Evolutionary conservation across 2,797 vertebrate species (phyloP).

Genomic region (Leptoclinus maculatus): DNA sequence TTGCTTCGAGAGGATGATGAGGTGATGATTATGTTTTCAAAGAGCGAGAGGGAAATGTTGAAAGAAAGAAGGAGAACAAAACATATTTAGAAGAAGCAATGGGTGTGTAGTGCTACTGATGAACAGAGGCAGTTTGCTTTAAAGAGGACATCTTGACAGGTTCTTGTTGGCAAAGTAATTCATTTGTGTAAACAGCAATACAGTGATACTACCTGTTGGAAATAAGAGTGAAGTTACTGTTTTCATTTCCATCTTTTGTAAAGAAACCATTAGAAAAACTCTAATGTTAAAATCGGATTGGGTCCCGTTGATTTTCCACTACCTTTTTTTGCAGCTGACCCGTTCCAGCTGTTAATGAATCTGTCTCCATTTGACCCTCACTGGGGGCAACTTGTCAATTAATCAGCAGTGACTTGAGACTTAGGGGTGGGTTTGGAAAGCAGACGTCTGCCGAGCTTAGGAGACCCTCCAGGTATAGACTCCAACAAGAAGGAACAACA

Average conservation of each 20-base stretch:
- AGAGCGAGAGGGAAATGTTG: conserved; percentile 38
- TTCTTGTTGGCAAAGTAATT: conserved; percentile 18
- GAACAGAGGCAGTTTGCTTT: conserved; percentile 11
- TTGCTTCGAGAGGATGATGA: conserved; percentile 33
- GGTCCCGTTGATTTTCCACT: conserved; percentile 10
- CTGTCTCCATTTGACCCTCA: conserved; percentile 46
- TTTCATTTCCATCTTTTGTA: not conserved
- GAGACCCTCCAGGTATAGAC: not conserved
- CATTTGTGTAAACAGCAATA: conserved; percentile 2
- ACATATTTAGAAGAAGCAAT: conserved; percentile 17
- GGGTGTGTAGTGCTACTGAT: not conserved
- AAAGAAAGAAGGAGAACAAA: conserved; percentile 25
- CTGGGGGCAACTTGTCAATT: conserved; percentile 54
- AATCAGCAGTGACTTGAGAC: conserved; percentile 48
- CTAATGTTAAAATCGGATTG: not conserved
- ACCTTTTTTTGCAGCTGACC: conserved; percentile 4
- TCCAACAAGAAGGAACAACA: conserved; percentile 14
- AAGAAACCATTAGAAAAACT: not conserved
- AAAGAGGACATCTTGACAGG: conserved; percentile 9
- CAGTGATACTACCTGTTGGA: conserved; percentile 8
- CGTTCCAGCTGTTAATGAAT: conserved; percentile 39
- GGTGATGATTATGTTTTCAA: conserved; percentile 52
- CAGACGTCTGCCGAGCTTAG: conserved; percentile 42
- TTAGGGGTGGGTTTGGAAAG: not conserved
- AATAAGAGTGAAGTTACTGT: not conserved